These are phyloP conservation scores for Sus scrofa DNA, from an alignment of 2,113 vertebrate genomes.

Conservation along the genomic window T2T-Sscrofa CM000820.6:26885501-26886000, in stretches of 20 bases:
- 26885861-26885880: not conserved
- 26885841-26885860: not conserved
- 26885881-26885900: not conserved
- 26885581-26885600: not conserved
- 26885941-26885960: not conserved
- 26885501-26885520: not conserved
- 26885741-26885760: not conserved
- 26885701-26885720: not conserved
- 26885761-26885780: not conserved
- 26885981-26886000: not conserved
- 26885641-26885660: not conserved
- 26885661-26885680: not conserved
- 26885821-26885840: not conserved
- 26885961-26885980: not conserved
- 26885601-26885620: not conserved
- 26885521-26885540: not conserved
- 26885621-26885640: not conserved
- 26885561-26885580: not conserved
- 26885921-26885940: fast-evolving
- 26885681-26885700: not conserved
- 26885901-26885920: too few species aligned
- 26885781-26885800: not conserved
- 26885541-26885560: not conserved
- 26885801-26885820: not conserved
- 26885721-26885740: not conserved